Evolutionary conservation across 2,113 vertebrate genomes (phyloP).

Genomic region (Etheostoma spectabile): DNA sequence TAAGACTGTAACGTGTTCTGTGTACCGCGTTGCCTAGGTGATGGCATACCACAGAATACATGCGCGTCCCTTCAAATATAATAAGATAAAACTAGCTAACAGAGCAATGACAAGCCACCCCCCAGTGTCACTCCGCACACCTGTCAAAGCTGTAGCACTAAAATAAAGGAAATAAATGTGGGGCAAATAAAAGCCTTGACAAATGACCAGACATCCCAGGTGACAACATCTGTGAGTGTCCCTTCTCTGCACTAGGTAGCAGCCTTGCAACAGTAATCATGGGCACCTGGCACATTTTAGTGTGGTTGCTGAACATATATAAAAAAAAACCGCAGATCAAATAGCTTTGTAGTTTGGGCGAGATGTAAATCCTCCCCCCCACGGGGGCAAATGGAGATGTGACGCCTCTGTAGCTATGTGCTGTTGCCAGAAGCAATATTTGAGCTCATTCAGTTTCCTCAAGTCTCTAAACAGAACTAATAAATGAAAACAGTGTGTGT

Average conservation of each 20-base stretch:
- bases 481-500: neutral
- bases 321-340: conserved; percentile 63
- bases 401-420: conserved; percentile 18
- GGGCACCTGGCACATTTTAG: conserved; percentile 49
- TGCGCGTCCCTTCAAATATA: conserved; percentile 37
- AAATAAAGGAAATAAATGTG: conserved; percentile 31
- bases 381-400: conserved; percentile 29
- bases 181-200: conserved; percentile 39
- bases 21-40: neutral
- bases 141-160: conserved; percentile 12
- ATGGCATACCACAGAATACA: conserved; percentile 16
- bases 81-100: conserved; percentile 29
- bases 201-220: conserved; percentile 50
- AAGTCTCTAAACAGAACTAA: neutral
- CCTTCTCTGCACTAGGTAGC: conserved; percentile 20
- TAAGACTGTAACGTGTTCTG: neutral
- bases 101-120: conserved; percentile 32
- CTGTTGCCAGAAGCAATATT: conserved; percentile 29
- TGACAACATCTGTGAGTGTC: conserved; percentile 61
- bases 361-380: conserved; percentile 39
- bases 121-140: conserved; percentile 1
- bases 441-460: conserved; percentile 12
- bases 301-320: conserved; percentile 41
- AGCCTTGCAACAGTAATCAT: conserved; percentile 56
- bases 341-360: conserved; percentile 25